Base-by-base conservation (phyloP, 2,888 invertebrate genomes). In the Petrolisthes cinctipes region DNA sequence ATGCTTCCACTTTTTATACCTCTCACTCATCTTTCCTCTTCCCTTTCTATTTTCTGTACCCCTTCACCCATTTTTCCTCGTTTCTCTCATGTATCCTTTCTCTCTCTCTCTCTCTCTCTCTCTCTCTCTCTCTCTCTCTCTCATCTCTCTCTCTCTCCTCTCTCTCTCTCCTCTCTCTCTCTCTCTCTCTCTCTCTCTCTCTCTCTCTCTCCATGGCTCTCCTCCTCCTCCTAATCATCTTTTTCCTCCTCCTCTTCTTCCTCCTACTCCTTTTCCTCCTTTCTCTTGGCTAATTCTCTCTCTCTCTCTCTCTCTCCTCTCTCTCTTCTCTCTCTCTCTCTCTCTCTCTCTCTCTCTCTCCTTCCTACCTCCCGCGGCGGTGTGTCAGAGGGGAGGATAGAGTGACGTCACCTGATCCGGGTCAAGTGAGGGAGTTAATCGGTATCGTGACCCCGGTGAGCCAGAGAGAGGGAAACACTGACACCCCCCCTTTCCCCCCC, bases 371-470 rank as follows among this genome's bases (percentile, higher is more conserved):
- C 68, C 4, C 5, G 0, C 54, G 53, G 68, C 75, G 23, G 53
- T 17, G 71, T 81, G 57, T 61, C 7, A 20, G 20, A 20, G 54
- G 2, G 68, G 66, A 23, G 37, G 66, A 11, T n/a, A 17, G 20
- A 51, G 23, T 4, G 37, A 54, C 83, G 75, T 56, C 75, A 76
- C 61, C 14, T 51, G 76, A 53, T 75, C 83, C 61, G 83, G 57
- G 73, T 83, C 75, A 73, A 37, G 76, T n/a, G 4, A 23, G 75
- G 6, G 76, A 83, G 83, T 83, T 83, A 83, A 83, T 76, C 73
- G 83, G 75, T 20, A 20, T 75, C 83, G 75, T 83, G 83, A 83
- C 83, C 83, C 83, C 23, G 57, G 71, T 54, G 76, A 83, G 61
- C 61, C 61, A 61, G 7, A 9, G 14, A 14, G 61, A 14, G 61